Percentiles rank a stretch among this genome's conserved stretches.
phyloP scores from a whole-genome alignment of 2,888 invertebrate species.

The Drosophila anomalata region DNA sequence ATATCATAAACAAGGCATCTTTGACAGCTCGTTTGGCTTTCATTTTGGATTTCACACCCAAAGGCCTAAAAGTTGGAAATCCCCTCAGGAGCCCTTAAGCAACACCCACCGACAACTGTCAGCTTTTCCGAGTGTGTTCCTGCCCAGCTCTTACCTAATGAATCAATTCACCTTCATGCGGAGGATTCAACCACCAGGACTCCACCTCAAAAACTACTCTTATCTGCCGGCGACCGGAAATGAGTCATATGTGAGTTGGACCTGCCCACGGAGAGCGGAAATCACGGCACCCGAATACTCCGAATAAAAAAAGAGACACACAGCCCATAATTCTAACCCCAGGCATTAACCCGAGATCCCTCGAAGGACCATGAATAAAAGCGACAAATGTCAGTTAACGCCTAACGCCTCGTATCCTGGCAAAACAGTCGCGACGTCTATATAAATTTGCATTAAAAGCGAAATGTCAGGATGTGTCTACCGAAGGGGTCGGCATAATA shows the following conservation, averaged over 20 bases:
- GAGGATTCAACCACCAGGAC: slow-evolving; percentile 13
- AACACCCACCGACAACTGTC: slow-evolving; percentile 43
- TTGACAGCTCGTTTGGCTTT: slow-evolving; percentile 22
- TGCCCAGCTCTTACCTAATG: slow-evolving; percentile 22
- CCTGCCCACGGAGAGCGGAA: slow-evolving; percentile 46
- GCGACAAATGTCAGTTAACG: slow-evolving; percentile 78
- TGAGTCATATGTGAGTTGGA: slow-evolving; percentile 67
- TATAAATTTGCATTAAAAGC: slow-evolving; percentile 75
- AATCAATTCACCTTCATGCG: slow-evolving; percentile 41
- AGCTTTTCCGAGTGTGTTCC: slow-evolving; percentile 16
- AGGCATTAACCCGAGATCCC: slow-evolving; percentile 19
- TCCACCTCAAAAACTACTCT: slow-evolving; percentile 18
- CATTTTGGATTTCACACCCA: slow-evolving; percentile 13
- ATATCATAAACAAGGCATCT: slow-evolving; percentile 12
- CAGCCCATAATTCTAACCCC: slow-evolving; percentile 23
- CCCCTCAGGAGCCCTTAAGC: slow-evolving; percentile 37
- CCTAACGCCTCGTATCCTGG: slow-evolving; percentile 64
- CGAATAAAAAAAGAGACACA: not conserved
- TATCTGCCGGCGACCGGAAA: slow-evolving; percentile 41
- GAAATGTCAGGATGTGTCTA: slow-evolving; percentile 14
- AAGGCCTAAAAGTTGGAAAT: slow-evolving; percentile 7
- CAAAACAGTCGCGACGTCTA: slow-evolving; percentile 61
- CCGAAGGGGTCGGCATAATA: slow-evolving; percentile 27
- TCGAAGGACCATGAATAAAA: slow-evolving; percentile 65
- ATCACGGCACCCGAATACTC: slow-evolving; percentile 46